Evolutionary conservation across 1,140 invertebrate genomes (phyloP), one percentile per base, ranked within the genome.

Genomic region (Dryas iulia): DNA sequence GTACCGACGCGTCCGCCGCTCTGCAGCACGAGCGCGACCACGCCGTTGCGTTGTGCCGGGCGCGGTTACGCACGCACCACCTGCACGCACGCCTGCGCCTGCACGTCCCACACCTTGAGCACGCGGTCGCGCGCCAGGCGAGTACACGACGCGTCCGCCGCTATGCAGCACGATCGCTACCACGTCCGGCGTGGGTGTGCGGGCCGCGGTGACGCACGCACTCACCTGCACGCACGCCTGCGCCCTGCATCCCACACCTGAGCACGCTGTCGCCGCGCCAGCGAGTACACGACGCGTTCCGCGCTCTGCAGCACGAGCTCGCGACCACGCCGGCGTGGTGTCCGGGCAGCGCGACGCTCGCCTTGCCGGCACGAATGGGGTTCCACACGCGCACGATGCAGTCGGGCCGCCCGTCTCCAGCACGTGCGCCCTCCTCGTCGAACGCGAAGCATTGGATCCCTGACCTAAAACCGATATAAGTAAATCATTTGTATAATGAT

Each of bases 331-430:
- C 93, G 1, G 95, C 93, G 70, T 94, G 94, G 85, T 97, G 96
- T 8, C 96, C 96, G 14, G 90, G 86, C 5, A 97, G 88, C 6
- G 94, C 85, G 2, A 92, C 92, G 31, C 91, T 94, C 1, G 95
- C 92, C 75, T 94, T 94, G 23, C 86, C 1, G 95, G 93, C 14
- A 96, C 94, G 82, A 96, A 96, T n/a, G 0, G 95, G 93, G 82
- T 96, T 96, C 96, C 96, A 97, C 18, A 96, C 80, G 10, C 95
- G 93, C 1, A 97, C 93, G 47, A 94, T 80, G 76, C 94, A 95
- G 82, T 97, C 0, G 94, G 93, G 47, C 96, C 95, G 5, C 96
- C 96, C 3, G 96, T 96, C 54, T 93, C 94, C 28, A 96, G 73
- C 47, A 94, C 88, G 58, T 94, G 93, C 39, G 83, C n/a, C 90